A percentile compares a stretch with the other conserved stretches of the same genome.
Conservation (phyloP, 1,140 invertebrate genomes). For the Hycleus phaleratus region DNA sequence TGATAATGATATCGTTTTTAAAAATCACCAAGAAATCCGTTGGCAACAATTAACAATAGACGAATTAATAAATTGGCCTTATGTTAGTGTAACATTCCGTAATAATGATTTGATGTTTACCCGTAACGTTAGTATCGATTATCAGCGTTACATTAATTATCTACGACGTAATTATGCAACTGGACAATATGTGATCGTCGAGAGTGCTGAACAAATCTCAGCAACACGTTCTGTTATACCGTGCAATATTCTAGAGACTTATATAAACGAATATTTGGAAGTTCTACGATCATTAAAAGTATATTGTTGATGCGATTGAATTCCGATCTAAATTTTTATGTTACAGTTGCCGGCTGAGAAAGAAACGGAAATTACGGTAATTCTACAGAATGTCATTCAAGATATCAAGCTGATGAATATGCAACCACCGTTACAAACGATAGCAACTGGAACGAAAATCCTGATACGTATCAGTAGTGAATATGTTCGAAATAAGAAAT, state of each 20-base stretch:
- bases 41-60: neutral
- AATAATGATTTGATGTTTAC: conserved; percentile 1
- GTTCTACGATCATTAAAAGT: neutral
- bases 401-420: conserved; percentile 10
- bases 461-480: neutral
- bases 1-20: no score
- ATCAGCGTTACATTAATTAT: conserved; percentile 6
- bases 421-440: neutral
- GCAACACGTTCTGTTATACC: neutral
- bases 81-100: conserved; percentile 4
- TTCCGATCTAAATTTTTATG: no score
- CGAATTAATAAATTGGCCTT: conserved; percentile 10
- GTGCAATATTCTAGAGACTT: neutral
- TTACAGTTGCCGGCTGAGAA: no score
- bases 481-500: conserved; percentile 13
- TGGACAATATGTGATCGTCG: no score
- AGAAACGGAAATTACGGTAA: neutral
- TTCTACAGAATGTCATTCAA: conserved; percentile 6
- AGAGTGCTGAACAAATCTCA: neutral
- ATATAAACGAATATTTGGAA: neutral
- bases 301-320: no score
- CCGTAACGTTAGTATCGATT: neutral
- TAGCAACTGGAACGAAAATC: neutral
- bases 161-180: neutral
- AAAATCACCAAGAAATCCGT: no score